Conservation (phyloP, 2,113 vertebrate species). For the Chaetodon auriga region DNA sequence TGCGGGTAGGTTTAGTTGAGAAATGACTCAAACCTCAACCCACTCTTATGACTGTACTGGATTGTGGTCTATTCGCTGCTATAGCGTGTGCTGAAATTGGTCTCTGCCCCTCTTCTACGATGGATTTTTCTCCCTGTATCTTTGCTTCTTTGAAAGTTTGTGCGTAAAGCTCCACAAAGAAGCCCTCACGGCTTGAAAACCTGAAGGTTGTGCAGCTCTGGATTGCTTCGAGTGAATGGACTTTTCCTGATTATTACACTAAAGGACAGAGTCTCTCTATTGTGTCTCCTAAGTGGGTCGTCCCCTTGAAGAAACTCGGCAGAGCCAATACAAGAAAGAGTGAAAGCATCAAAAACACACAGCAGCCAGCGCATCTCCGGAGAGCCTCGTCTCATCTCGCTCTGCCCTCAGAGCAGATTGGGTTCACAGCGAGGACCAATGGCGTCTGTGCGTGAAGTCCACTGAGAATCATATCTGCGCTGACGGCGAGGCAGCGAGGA, state of each 20-base stretch:
- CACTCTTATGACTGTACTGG: conserved; percentile 28
- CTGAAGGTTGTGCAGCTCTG: background rate
- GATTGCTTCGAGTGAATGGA: background rate
- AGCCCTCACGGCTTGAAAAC: background rate
- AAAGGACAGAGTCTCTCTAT: background rate
- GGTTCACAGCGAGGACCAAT: conserved; percentile 24
- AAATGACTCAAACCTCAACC: conserved; percentile 49
- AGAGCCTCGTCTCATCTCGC: conserved; percentile 33
- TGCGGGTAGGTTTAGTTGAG: too few relatives aligned
- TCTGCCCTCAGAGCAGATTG: conserved; percentile 52
- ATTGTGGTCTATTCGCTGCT: conserved; percentile 30
- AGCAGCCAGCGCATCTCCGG: conserved; percentile 2
- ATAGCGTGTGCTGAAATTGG: conserved; percentile 21
- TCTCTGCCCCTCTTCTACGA: background rate
- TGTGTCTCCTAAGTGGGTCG: background rate
- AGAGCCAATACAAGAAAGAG: background rate
- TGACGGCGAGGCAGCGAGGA: background rate
- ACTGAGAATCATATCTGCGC: background rate
- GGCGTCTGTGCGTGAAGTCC: conserved; percentile 20
- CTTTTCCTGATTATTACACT: background rate
- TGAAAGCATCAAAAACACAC: background rate
- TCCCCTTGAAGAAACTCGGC: background rate
- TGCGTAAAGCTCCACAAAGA: background rate
- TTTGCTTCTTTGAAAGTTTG: conserved; percentile 2
- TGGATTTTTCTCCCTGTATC: conserved; percentile 2